Conservation (phyloP, 2,888 invertebrate species). For the Amiota mariae region DNA sequence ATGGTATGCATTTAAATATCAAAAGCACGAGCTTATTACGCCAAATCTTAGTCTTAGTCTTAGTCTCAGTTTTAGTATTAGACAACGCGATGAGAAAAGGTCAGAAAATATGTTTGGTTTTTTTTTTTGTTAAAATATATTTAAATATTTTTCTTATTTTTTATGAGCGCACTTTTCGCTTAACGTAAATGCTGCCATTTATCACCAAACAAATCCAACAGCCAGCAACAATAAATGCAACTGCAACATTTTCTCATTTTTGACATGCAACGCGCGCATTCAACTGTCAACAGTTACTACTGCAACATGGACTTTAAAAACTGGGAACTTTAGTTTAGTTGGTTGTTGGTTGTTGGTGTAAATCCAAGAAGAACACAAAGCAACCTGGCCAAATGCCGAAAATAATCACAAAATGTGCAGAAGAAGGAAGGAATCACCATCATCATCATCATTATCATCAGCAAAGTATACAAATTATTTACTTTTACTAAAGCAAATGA, state of each 20-base stretch:
- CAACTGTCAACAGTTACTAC: slow-evolving; percentile 70
- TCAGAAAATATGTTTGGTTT: slow-evolving; percentile 59
- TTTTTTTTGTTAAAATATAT: slow-evolving; percentile 61
- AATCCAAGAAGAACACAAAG: slow-evolving; percentile 59
- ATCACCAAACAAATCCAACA: slow-evolving; percentile 39
- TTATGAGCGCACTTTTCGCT: slow-evolving; percentile 43
- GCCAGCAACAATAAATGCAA: slow-evolving; percentile 39
- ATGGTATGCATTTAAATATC: slow-evolving; percentile 57
- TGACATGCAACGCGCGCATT: slow-evolving; percentile 71
- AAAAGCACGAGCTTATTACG: slow-evolving; percentile 44
- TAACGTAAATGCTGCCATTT: slow-evolving; percentile 56
- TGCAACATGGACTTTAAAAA: slow-evolving; percentile 51
- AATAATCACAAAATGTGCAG: slow-evolving; percentile 28
- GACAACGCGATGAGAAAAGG: slow-evolving; percentile 54
- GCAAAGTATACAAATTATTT: slow-evolving; percentile 58
- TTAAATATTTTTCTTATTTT: slow-evolving; percentile 52
- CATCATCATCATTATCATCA: slow-evolving; percentile 29
- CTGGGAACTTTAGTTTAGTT: slow-evolving; percentile 45
- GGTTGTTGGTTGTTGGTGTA: neutral
- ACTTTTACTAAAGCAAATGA: slow-evolving; percentile 54
- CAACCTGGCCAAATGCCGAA: slow-evolving; percentile 26
- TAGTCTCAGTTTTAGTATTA: slow-evolving; percentile 5
- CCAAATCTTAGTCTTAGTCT: slow-evolving; percentile 1
- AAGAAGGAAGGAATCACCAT: slow-evolving; percentile 7
- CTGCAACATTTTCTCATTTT: slow-evolving; percentile 28